Percentiles rank a stretch among this genome's conserved stretches.
These are phyloP conservation scores for Hydraecia micacea DNA, from an alignment of 2,888 invertebrate genomes.

Conservation along the genomic window DNA sequence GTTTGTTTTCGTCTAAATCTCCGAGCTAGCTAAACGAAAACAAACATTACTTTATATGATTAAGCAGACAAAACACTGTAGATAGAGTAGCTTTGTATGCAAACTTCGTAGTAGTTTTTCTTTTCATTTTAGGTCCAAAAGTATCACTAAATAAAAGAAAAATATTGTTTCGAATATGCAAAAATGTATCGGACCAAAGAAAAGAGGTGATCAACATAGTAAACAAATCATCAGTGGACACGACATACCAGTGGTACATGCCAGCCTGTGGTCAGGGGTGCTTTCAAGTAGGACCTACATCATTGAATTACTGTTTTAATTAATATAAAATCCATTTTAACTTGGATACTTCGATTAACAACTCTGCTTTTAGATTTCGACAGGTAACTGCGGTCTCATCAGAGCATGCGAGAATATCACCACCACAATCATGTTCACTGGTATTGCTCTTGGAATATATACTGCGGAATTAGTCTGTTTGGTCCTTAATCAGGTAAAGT, in stretches of 20 bases:
- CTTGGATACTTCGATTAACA: not conserved
- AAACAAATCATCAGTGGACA: conserved; percentile 82
- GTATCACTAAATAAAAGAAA: conserved; percentile 78
- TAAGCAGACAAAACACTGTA: not conserved
- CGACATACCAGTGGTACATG: conserved; percentile 87
- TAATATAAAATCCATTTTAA: not conserved
- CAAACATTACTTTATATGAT: not conserved
- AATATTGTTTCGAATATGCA: conserved; percentile 80
- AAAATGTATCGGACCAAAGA: conserved; percentile 79
- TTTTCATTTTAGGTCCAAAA: conserved; percentile 77
- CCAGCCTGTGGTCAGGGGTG: conserved; percentile 82
- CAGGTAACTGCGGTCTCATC: conserved; percentile 86
- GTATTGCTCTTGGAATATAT: conserved; percentile 82
- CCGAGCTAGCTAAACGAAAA: too few relatives aligned
- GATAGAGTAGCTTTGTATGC: not conserved
- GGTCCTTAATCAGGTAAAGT: conserved; percentile 84
- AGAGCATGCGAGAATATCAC: conserved; percentile 83
- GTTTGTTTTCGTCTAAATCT: too few relatives aligned
- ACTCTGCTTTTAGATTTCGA: conserved; percentile 78
- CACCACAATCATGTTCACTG: conserved; percentile 80
- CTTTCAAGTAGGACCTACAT: conserved; percentile 79
- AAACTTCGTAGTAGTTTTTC: not conserved
- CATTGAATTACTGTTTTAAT: not conserved
- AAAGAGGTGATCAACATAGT: conserved; percentile 78
- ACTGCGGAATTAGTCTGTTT: conserved; percentile 84